Percentiles rank a stretch among this genome's conserved stretches.
These are phyloP conservation scores for Imbricaverruca yamaguchii DNA, from an alignment of 2,888 invertebrate species.

Conservation along the genomic window DNA sequence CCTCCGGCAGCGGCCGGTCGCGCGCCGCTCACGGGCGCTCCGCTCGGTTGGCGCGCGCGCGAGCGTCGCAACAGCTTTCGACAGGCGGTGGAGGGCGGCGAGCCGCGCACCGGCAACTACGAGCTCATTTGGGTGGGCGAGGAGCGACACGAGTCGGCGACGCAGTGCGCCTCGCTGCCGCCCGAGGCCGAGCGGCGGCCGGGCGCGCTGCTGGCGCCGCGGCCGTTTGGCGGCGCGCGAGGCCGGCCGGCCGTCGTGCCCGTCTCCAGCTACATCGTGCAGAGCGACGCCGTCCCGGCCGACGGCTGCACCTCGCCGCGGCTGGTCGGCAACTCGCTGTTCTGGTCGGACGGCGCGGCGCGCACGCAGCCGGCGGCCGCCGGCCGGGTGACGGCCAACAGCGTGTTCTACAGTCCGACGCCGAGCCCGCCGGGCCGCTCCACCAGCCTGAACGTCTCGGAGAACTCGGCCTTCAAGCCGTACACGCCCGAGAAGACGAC, in stretches of 20 bases:
- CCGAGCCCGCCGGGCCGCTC: slow-evolving; percentile 4
- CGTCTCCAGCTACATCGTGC: not conserved
- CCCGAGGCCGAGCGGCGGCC: not conserved
- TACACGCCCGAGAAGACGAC: not conserved
- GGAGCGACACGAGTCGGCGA: not conserved
- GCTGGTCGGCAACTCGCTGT: slow-evolving; percentile 10
- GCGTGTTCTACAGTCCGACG: slow-evolving; percentile 16
- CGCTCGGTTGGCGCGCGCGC: slow-evolving; percentile 5
- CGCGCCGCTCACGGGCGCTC: not conserved
- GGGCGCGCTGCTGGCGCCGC: slow-evolving; percentile 16
- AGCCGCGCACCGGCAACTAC: not conserved
- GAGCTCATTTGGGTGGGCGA: not conserved
- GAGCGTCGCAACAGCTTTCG: slow-evolving; percentile 27
- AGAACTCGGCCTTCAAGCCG: slow-evolving; percentile 19
- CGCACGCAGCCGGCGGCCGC: not conserved
- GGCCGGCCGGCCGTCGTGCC: not conserved
- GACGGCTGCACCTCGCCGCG: not conserved
- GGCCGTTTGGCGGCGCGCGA: not conserved
- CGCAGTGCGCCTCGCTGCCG: not conserved
- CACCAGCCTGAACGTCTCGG: slow-evolving; percentile 11
- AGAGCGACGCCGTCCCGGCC: not conserved
- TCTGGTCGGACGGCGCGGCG: not conserved
- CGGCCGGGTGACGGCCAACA: not conserved
- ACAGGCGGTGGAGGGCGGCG: slow-evolving; percentile 24
- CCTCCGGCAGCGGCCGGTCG: not conserved